phyloP scores from a whole-genome alignment of 2,797 vertebrate genomes.

The Gastrophryne carolinensis region DNA sequence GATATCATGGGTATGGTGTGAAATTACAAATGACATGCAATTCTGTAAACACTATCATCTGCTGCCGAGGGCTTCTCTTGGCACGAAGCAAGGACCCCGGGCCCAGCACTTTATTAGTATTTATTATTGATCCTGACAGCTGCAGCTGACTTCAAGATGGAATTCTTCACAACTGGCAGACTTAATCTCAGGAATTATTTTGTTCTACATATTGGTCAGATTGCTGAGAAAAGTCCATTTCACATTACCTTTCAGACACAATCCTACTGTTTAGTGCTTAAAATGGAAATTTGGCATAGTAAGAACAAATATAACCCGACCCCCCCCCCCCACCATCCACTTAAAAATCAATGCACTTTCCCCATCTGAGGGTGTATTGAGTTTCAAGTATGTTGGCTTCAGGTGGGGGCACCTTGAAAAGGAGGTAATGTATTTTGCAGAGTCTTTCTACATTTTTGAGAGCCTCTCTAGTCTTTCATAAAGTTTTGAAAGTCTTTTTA shows the following conservation, averaged over 20 bases:
- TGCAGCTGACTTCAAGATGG: conserved; percentile 26
- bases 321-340: too few species aligned
- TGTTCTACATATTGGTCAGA: conserved; percentile 1
- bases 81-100: neutral
- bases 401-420: too few species aligned
- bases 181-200: conserved; percentile 35
- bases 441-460: too few species aligned
- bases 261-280: too few species aligned
- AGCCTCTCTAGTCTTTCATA: too few species aligned
- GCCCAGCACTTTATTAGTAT: conserved; percentile 27
- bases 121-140: conserved; percentile 39
- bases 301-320: too few species aligned
- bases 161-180: conserved; percentile 28
- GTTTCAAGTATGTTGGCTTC: too few species aligned
- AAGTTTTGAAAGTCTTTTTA: too few species aligned
- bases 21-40: conserved; percentile 36
- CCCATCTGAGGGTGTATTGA: too few species aligned
- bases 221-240: conserved; percentile 26
- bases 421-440: too few species aligned
- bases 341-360: too few species aligned
- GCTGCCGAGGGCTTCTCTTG: neutral
- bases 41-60: conserved; percentile 34
- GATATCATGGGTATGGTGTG: conserved; percentile 34
- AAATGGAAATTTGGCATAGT: too few species aligned
- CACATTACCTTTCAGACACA: neutral